Evolutionary conservation across 2,888 invertebrate genomes (phyloP).

Genomic region (Cheilosia scutellata): DNA sequence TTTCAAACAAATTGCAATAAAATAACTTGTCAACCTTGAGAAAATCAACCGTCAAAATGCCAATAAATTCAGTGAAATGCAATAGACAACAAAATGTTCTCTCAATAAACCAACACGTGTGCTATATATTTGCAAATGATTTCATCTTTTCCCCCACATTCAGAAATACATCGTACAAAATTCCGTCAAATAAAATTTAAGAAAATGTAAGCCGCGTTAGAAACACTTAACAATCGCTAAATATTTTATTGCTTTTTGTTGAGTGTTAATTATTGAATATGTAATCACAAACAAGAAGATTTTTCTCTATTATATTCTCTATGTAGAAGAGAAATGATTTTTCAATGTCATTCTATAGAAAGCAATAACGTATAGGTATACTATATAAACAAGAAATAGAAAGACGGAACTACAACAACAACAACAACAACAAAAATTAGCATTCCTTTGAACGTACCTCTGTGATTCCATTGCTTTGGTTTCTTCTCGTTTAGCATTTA

Average conservation of each 20-base stretch:
- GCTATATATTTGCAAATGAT: constrained; percentile 12
- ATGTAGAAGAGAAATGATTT: constrained; percentile 23
- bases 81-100: neutral
- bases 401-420: neutral
- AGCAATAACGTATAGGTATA: constrained; percentile 1
- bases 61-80: constrained; percentile 18
- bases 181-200: neutral
- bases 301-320: constrained; percentile 20
- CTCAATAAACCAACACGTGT: constrained; percentile 15
- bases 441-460: constrained; percentile 80
- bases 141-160: neutral
- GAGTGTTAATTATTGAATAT: constrained; percentile 27
- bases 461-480: constrained; percentile 99
- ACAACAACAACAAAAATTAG: constrained; percentile 10
- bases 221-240: neutral
- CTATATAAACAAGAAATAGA: neutral
- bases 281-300: neutral
- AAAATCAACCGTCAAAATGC: constrained; percentile 15
- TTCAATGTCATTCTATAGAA: constrained; percentile 29
- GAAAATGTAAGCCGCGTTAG: neutral
- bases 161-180: constrained; percentile 10
- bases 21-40: constrained; percentile 9
- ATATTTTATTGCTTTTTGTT: constrained; percentile 17
- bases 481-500: constrained; percentile 99
- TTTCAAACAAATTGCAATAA: too few relatives aligned